These are phyloP conservation scores for Trichosurus vulpecula DNA, from an alignment of 2,797 vertebrate species.

Conservation along the genomic window DNA sequence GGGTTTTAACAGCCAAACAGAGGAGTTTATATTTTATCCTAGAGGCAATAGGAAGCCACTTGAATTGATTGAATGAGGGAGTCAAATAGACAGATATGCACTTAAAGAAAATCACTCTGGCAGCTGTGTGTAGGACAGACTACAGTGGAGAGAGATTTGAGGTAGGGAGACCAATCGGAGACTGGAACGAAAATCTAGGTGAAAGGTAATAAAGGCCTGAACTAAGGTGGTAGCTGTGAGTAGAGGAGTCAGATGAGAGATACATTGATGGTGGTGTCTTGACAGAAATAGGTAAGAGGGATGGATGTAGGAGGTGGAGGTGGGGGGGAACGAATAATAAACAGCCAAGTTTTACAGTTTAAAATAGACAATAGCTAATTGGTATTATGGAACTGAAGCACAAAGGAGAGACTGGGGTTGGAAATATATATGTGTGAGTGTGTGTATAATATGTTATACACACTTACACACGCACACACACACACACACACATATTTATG, in stretches of 20 bases:
- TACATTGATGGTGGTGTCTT: background rate
- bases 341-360: background rate
- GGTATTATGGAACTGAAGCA: background rate
- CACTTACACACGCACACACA: no score
- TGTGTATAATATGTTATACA: background rate
- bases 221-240: background rate
- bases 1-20: background rate
- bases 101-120: background rate
- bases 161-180: background rate
- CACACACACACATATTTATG: no score
- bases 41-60: background rate
- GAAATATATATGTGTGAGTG: background rate
- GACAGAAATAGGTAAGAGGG: background rate
- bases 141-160: background rate
- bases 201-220: background rate
- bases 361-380: background rate
- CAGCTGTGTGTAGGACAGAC: background rate
- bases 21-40: background rate
- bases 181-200: background rate
- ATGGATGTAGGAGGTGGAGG: background rate
- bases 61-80: background rate
- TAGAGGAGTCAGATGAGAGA: background rate
- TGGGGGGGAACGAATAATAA: background rate
- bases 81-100: background rate
- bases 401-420: background rate